phyloP scores from a whole-genome alignment of 1,140 invertebrate species.

The Pseudachorutes palmiensis region DNA sequence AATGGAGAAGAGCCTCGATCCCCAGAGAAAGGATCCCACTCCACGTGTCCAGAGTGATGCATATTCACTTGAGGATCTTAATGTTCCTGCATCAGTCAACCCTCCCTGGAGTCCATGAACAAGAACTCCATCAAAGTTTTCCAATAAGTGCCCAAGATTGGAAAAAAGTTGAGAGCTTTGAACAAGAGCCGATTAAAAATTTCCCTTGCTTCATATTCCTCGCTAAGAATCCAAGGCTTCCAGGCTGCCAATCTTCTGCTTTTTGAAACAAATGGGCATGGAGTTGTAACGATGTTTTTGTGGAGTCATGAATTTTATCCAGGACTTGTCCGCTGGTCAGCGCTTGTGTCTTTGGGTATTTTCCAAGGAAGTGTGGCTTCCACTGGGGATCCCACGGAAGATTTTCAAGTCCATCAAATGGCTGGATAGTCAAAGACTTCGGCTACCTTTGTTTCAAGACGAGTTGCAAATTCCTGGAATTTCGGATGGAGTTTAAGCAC shows the following conservation, averaged over 20 bases:
- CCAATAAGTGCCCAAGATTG: neutral
- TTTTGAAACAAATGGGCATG: neutral
- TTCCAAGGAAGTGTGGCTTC: conserved; percentile 14
- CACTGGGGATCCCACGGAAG: conserved; percentile 22
- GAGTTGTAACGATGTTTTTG: neutral
- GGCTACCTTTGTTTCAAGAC: neutral
- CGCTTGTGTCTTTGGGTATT: too few relatives aligned
- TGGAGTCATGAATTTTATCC: too few relatives aligned
- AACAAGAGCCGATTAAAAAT: neutral
- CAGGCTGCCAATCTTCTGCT: neutral
- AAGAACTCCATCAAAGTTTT: neutral
- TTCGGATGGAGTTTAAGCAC: conserved; percentile 4
- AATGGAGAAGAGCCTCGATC: conserved; percentile 18
- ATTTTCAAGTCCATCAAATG: conserved; percentile 2
- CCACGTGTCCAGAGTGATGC: conserved; percentile 24
- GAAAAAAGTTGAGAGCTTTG: neutral
- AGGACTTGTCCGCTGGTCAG: too few relatives aligned
- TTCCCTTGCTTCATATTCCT: conserved; percentile 5
- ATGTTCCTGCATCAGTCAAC: neutral
- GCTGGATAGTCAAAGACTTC: neutral
- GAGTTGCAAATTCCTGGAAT: neutral
- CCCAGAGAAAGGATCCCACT: conserved; percentile 20
- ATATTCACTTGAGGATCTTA: neutral
- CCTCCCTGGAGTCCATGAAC: too few relatives aligned
- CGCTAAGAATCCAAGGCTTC: conserved; percentile 20